phyloP scores from a whole-genome alignment of 53 echinoderm and acorn worm genomes.

The Zoroaster sp. region DNA sequence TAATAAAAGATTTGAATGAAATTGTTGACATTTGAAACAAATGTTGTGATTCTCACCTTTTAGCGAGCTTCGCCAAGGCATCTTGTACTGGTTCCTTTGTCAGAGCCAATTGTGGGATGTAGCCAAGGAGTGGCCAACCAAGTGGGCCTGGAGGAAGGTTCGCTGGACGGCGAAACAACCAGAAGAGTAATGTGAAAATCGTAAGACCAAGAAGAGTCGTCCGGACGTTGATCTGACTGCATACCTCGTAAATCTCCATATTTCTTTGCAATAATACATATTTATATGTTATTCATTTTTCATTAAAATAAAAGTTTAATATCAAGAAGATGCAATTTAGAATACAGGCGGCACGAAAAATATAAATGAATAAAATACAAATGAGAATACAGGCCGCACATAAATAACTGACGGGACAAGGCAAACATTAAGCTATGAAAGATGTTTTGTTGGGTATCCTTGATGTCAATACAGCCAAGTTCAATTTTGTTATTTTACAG shows the following conservation, averaged over 20 bases:
- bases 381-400: too few relatives aligned
- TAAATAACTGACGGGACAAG: too few relatives aligned
- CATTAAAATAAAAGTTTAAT: too few relatives aligned
- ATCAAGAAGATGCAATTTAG: too few relatives aligned
- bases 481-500: too few relatives aligned
- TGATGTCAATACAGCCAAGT: too few relatives aligned
- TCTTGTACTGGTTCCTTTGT: constrained; percentile 39
- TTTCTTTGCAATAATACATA: too few relatives aligned
- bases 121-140: constrained; percentile 54
- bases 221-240: constrained; percentile 2
- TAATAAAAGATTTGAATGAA: background rate
- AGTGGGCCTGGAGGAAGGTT: constrained; percentile 59
- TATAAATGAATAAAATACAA: too few relatives aligned
- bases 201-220: background rate
- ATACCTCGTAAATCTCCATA: background rate
- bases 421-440: too few relatives aligned
- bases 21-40: background rate
- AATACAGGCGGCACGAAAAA: too few relatives aligned
- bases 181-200: background rate
- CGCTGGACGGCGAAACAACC: background rate
- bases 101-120: constrained; percentile 47
- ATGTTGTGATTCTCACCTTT: background rate
- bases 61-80: constrained; percentile 3
- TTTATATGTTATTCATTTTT: background rate
- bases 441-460: too few relatives aligned